A percentile compares a stretch with the other conserved stretches of the same genome.
These are phyloP conservation scores for Lottia gigantea DNA, from an alignment of 2,888 invertebrate genomes.

Conservation along the genomic window DNA sequence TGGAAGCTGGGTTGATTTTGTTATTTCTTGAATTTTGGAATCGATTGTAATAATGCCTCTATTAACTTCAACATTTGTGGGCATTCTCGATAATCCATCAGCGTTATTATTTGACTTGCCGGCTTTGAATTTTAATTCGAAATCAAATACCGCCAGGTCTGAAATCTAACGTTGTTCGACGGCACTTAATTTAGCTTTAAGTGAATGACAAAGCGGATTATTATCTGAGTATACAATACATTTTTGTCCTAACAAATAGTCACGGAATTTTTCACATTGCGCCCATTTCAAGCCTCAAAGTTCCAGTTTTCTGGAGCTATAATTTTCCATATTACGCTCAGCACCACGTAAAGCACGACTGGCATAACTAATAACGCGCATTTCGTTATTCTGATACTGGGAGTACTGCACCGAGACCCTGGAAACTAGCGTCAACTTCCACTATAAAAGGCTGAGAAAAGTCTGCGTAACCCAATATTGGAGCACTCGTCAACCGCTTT, in stretches of 20 bases:
- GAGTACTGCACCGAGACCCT: constrained; percentile 21
- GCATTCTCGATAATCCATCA: constrained; percentile 17
- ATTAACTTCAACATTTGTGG: neutral
- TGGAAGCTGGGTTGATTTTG: neutral
- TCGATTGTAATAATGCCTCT: neutral
- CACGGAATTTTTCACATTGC: constrained; percentile 23
- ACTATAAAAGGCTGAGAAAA: constrained; percentile 15
- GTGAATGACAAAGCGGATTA: constrained; percentile 20
- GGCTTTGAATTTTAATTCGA: constrained; percentile 16
- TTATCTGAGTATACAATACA: constrained; percentile 23
- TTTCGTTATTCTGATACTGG: constrained; percentile 14
- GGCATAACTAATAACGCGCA: constrained; percentile 17
- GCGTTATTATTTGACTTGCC: constrained; percentile 20
- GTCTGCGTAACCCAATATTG: constrained; percentile 17
- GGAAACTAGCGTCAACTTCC: constrained; percentile 15
- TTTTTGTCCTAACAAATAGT: constrained; percentile 19
- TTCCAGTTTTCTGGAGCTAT: constrained; percentile 24
- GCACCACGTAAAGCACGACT: constrained; percentile 13
- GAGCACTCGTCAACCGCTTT: constrained; percentile 9
- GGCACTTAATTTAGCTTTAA: constrained; percentile 19
- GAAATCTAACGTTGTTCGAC: constrained; percentile 25
- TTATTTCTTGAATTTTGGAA: neutral
- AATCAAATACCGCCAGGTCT: constrained; percentile 22
- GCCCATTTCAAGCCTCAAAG: constrained; percentile 31
- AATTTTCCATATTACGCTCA: constrained; percentile 21